Percentiles rank a stretch among this genome's conserved stretches.
These are phyloP conservation scores for Cyclophora punctaria DNA, from an alignment of 2,888 invertebrate species.

Conservation along the genomic window DNA sequence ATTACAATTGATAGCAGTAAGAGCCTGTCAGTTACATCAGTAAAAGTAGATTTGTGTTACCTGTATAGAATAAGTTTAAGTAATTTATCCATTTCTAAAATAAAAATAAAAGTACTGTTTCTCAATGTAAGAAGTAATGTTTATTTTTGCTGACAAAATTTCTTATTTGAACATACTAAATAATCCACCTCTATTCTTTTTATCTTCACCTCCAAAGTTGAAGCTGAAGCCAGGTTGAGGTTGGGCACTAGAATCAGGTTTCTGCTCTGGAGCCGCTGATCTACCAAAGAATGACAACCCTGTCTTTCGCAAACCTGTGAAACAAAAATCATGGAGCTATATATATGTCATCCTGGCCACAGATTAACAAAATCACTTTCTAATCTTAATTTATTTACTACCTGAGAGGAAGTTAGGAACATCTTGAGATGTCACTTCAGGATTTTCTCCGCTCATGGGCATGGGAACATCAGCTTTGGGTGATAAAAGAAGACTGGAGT, in stretches of 20 bases:
- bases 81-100: slow-evolving; percentile 1
- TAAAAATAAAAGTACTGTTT: slow-evolving; percentile 5
- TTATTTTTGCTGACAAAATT: slow-evolving; percentile 5
- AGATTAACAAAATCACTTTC: not conserved
- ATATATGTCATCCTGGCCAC: too few relatives aligned
- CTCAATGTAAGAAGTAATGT: slow-evolving; percentile 2
- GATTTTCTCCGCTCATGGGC: slow-evolving; percentile 25
- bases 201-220: slow-evolving; percentile 51
- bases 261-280: slow-evolving; percentile 23
- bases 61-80: slow-evolving; percentile 1
- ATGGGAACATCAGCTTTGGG: slow-evolving; percentile 52
- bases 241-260: slow-evolving; percentile 28
- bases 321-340: slow-evolving; percentile 6
- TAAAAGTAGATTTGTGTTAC: slow-evolving; percentile 22
- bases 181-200: slow-evolving; percentile 50
- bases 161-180: slow-evolving; percentile 56
- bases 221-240: slow-evolving; percentile 44
- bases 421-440: slow-evolving; percentile 42
- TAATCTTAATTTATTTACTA: slow-evolving; percentile 12
- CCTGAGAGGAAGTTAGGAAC: slow-evolving; percentile 58
- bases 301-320: slow-evolving; percentile 49
- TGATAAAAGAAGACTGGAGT: slow-evolving; percentile 55
- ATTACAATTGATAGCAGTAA: slow-evolving; percentile 90
- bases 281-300: slow-evolving; percentile 53
- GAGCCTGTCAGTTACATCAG: slow-evolving; percentile 91